Evolutionary conservation across 2,888 invertebrate genomes (phyloP).

Genomic region (Hemaris fuciformis): DNA sequence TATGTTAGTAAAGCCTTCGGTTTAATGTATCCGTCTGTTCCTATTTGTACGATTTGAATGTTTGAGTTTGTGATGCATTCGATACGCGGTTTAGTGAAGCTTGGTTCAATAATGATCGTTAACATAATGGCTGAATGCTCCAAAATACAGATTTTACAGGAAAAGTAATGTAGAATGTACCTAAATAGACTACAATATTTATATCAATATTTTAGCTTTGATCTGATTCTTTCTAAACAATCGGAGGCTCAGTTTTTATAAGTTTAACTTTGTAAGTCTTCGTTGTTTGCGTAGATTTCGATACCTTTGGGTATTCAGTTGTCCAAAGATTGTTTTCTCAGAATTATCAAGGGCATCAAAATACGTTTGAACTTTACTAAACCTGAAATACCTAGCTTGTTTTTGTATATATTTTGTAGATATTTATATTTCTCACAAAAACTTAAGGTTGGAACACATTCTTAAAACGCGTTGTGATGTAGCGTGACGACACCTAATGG

Average conservation of each 20-base stretch:
- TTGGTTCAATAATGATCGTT: neutral
- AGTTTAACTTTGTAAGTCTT: neutral
- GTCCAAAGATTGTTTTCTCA: neutral
- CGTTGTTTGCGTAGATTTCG: neutral
- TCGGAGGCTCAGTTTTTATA: neutral
- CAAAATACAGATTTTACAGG: too few species aligned
- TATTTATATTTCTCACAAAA: neutral
- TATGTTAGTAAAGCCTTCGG: neutral
- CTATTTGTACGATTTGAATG: neutral
- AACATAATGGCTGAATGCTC: neutral
- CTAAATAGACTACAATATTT: too few species aligned
- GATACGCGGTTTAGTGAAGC: neutral
- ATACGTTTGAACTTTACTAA: neutral
- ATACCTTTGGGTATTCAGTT: neutral
- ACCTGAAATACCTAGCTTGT: neutral
- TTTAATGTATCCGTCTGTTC: too few species aligned
- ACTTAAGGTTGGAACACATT: too few species aligned
- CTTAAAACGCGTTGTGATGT: too few species aligned
- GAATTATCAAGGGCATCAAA: neutral
- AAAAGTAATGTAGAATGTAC: too few species aligned
- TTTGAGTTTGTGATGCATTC: neutral
- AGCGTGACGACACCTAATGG: too few species aligned
- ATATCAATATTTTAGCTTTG: neutral
- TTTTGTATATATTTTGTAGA: neutral
- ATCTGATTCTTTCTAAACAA: neutral